These are phyloP conservation scores for Drosophila gaucha DNA, from an alignment of 2,888 invertebrate genomes.

Conservation along the genomic window DNA sequence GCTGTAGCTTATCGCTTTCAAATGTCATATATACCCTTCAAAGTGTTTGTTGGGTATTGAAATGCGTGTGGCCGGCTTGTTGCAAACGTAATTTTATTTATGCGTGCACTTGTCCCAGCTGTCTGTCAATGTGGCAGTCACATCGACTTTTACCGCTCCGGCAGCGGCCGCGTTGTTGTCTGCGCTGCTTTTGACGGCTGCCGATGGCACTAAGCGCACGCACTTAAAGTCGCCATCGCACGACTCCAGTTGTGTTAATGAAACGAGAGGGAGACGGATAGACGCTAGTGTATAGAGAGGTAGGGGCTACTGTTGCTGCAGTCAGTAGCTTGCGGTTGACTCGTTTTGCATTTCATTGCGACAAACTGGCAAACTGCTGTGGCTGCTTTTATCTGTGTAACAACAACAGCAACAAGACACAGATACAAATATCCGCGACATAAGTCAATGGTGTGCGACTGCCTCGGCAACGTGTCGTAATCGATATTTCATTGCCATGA, in stretches of 20 bases:
- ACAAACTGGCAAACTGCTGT: conserved; percentile 38
- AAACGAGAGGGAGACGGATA: conserved; percentile 1
- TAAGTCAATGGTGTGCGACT: conserved; percentile 49
- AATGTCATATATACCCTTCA: conserved; percentile 15
- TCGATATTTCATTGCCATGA: conserved; percentile 75
- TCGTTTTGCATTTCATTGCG: conserved; percentile 67
- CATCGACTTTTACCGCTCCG: conserved; percentile 22
- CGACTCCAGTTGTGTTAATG: conserved; percentile 64
- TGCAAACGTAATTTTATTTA: conserved; percentile 76
- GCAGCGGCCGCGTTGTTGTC: conserved; percentile 25
- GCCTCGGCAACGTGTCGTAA: conserved; percentile 66
- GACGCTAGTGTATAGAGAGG: neutral
- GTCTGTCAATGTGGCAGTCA: conserved; percentile 64
- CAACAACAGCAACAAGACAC: conserved; percentile 11
- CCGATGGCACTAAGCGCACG: conserved; percentile 75
- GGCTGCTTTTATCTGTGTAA: conserved; percentile 32
- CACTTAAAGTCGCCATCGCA: conserved; percentile 67
- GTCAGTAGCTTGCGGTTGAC: conserved; percentile 53
- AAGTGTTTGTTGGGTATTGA: conserved; percentile 7
- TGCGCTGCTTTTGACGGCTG: conserved; percentile 72
- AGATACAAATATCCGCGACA: conserved; percentile 53
- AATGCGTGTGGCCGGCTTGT: conserved; percentile 71
- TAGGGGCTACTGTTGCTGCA: conserved; percentile 2
- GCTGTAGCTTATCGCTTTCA: neutral
- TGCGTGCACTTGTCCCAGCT: conserved; percentile 64